Evolutionary conservation across 1,140 invertebrate species (phyloP).

Genomic region (Dufourea novaeangliae): DNA sequence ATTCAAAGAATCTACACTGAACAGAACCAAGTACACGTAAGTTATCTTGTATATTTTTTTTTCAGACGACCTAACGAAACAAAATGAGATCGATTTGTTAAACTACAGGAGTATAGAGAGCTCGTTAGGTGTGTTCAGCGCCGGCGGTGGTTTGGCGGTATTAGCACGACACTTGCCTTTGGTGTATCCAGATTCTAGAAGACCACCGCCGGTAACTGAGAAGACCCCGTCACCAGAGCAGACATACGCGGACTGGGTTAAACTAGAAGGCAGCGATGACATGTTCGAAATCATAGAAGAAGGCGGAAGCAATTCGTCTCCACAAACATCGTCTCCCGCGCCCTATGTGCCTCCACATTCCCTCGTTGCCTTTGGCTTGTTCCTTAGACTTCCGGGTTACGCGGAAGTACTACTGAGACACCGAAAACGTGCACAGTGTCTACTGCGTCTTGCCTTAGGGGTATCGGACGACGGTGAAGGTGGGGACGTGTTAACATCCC

Average conservation of each 20-base stretch:
- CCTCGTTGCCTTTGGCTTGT: slow-evolving; percentile 93
- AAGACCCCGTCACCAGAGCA: slow-evolving; percentile 82
- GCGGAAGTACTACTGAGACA: slow-evolving; percentile 93
- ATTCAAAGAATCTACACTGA: neutral
- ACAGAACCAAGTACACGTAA: neutral
- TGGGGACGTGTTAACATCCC: slow-evolving; percentile 89
- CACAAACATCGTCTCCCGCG: slow-evolving; percentile 76
- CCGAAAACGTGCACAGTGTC: slow-evolving; percentile 91
- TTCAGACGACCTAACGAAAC: slow-evolving; percentile 68
- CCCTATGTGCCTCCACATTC: slow-evolving; percentile 92
- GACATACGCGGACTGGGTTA: slow-evolving; percentile 88
- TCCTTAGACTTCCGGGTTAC: slow-evolving; percentile 93
- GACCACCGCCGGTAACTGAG: slow-evolving; percentile 79
- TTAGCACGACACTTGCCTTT: slow-evolving; percentile 93
- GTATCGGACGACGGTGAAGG: slow-evolving; percentile 96
- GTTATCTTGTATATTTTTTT: slow-evolving; percentile 22
- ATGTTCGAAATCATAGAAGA: slow-evolving; percentile 87
- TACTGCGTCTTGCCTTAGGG: slow-evolving; percentile 92
- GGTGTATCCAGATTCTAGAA: slow-evolving; percentile 90
- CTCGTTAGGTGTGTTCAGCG: slow-evolving; percentile 91
- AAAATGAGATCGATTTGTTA: slow-evolving; percentile 69
- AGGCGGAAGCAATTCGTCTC: slow-evolving; percentile 72
- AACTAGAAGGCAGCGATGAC: slow-evolving; percentile 87
- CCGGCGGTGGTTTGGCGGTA: slow-evolving; percentile 92
- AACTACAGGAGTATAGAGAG: slow-evolving; percentile 82